Evolutionary conservation across 2,888 invertebrate species (phyloP).

Genomic region (Nipponacmea schrenckii): DNA sequence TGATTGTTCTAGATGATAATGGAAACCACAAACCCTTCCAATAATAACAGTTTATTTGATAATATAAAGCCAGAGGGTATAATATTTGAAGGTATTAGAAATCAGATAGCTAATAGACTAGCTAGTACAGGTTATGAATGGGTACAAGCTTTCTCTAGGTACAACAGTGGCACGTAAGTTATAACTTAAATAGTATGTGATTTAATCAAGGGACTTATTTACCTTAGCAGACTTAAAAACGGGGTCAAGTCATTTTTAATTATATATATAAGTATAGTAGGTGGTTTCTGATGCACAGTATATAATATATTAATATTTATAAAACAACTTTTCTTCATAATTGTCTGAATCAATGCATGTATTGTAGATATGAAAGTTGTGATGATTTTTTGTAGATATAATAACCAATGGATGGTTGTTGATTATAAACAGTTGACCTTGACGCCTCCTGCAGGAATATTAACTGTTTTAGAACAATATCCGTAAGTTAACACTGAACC

Average conservation of each 20-base stretch:
- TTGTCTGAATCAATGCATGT: too few relatives aligned
- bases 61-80: constrained; percentile 72
- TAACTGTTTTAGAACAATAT: constrained; percentile 82
- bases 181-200: not conserved
- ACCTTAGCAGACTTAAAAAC: too few relatives aligned
- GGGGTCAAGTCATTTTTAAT: too few relatives aligned
- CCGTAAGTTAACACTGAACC: constrained; percentile 58
- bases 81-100: constrained; percentile 77
- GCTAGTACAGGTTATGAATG: constrained; percentile 79
- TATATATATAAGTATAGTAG: too few relatives aligned
- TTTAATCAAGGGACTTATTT: too few relatives aligned
- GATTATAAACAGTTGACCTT: constrained; percentile 75
- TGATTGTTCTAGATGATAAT: constrained; percentile 71
- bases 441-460: constrained; percentile 68
- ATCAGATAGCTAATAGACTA: constrained; percentile 84
- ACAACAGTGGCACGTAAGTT: constrained; percentile 78
- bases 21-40: constrained; percentile 82
- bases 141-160: constrained; percentile 76
- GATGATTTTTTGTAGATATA: constrained; percentile 69
- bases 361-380: not conserved
- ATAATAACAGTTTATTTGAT: constrained; percentile 76
- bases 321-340: too few relatives aligned
- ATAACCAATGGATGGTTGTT: constrained; percentile 86
- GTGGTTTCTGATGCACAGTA: too few relatives aligned
- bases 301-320: too few relatives aligned